phyloP scores from a whole-genome alignment of 2,797 vertebrate species.

The Anabas testudineus region DNA sequence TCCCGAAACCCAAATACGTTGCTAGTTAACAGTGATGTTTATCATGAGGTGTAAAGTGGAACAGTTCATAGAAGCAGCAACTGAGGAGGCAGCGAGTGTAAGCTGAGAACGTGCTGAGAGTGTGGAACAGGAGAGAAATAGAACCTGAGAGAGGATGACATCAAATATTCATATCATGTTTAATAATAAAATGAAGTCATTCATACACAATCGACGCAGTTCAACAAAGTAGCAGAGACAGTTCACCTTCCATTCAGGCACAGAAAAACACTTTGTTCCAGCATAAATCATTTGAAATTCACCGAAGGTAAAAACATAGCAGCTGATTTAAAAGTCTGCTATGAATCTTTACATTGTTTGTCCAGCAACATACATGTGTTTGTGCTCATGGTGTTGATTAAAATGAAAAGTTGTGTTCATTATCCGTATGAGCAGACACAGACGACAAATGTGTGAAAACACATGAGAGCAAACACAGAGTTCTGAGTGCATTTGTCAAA shows the following conservation, averaged over 20 bases:
- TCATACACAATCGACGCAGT: conserved; percentile 52
- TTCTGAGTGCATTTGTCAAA: neutral
- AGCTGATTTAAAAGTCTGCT: conserved; percentile 1
- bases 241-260: conserved; percentile 24
- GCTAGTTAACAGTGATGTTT: conserved; percentile 1
- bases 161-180: conserved; percentile 71
- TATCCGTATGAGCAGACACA: neutral
- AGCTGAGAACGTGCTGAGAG: conserved; percentile 39
- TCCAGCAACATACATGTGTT: neutral
- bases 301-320: conserved; percentile 21
- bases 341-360: neutral
- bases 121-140: conserved; percentile 44
- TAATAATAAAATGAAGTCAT: conserved; percentile 76
- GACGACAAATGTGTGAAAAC: no score
- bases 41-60: conserved; percentile 24
- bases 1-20: neutral
- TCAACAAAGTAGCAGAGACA: conserved; percentile 34
- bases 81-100: conserved; percentile 31
- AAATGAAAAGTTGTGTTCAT: neutral
- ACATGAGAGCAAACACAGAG: no score
- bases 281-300: conserved; percentile 33
- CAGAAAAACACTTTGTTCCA: conserved; percentile 31
- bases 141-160: conserved; percentile 36
- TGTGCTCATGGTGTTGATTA: neutral
- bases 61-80: conserved; percentile 10